phyloP scores from a whole-genome alignment of 2,113 vertebrate genomes.

The Bucco capensis region DNA sequence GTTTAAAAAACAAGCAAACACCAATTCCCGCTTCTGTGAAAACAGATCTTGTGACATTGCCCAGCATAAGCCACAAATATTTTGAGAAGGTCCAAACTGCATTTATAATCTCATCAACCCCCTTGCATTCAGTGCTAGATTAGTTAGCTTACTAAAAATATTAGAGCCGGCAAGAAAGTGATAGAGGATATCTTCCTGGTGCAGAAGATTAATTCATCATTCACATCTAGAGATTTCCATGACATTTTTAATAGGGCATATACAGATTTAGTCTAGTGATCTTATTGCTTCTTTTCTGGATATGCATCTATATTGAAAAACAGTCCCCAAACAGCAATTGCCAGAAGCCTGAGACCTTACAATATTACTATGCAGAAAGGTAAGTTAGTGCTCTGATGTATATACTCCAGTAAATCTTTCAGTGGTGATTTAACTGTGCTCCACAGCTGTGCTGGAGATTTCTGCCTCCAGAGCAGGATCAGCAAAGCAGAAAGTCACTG shows the following conservation, averaged over 20 bases:
- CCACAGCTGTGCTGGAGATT: background rate
- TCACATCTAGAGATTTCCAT: background rate
- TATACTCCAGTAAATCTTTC: background rate
- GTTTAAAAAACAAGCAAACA: slow-evolving; percentile 10
- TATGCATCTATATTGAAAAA: background rate
- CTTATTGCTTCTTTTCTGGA: background rate
- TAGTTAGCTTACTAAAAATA: background rate
- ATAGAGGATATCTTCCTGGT: background rate
- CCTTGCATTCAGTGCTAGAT: background rate
- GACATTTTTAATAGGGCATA: slow-evolving; percentile 1
- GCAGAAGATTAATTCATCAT: background rate
- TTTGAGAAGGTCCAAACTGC: background rate
- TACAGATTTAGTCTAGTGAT: background rate
- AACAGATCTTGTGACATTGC: background rate
- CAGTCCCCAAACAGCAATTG: background rate
- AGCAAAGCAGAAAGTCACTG: background rate
- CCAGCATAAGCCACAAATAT: background rate
- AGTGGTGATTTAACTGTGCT: background rate
- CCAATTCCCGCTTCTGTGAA: background rate
- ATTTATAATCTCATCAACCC: background rate
- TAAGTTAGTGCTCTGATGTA: background rate
- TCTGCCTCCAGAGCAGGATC: background rate
- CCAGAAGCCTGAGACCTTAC: background rate
- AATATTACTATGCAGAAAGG: background rate
- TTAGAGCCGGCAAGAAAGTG: background rate